These are phyloP conservation scores for Protobothrops mucrosquamatus DNA, from an alignment of 2,113 vertebrate genomes.

Conservation along the genomic window DNA sequence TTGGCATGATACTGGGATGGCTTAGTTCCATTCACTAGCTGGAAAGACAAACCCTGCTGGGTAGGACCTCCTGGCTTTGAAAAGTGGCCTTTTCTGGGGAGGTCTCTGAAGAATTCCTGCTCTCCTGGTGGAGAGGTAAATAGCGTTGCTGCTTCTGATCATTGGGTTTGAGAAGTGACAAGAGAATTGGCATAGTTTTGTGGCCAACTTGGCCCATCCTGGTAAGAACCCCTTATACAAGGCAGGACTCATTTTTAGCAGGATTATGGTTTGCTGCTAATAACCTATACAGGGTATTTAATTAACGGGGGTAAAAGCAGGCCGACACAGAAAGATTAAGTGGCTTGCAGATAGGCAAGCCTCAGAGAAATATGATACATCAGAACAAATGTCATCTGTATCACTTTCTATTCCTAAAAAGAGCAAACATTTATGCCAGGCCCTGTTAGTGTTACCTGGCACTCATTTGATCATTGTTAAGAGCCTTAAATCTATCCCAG, in stretches of 20 bases:
- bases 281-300: neutral
- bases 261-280: neutral
- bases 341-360: neutral
- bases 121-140: neutral
- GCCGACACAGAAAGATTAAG: neutral
- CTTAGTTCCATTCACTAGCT: neutral
- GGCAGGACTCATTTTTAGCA: neutral
- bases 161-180: neutral
- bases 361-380: neutral
- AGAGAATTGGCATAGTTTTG: neutral
- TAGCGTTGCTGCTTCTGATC: neutral
- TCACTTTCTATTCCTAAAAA: neutral
- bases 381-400: neutral
- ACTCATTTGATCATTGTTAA: neutral
- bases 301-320: neutral
- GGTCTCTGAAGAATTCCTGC: neutral
- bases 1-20: neutral
- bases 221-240: neutral
- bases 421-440: neutral
- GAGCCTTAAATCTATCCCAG: neutral
- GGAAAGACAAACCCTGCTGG: neutral
- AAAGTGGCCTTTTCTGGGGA: neutral
- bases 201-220: neutral
- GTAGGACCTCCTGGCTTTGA: neutral
- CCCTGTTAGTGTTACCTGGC: neutral